These are phyloP conservation scores for Noctua janthe DNA, from an alignment of 2,888 invertebrate species.

Conservation along the genomic window DNA sequence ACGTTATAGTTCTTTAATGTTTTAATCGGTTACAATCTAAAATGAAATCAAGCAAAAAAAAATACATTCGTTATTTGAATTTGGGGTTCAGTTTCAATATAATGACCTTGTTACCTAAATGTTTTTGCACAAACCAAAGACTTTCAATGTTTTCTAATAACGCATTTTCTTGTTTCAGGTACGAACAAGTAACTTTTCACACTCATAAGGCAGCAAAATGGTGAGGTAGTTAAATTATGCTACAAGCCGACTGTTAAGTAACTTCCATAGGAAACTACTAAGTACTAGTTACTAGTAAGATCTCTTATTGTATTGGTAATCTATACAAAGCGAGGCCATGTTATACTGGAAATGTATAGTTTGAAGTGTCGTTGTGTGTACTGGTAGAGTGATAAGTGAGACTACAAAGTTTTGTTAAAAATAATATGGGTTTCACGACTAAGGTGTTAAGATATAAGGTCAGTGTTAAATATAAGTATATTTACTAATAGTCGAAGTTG, in stretches of 20 bases:
- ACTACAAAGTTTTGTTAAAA: neutral
- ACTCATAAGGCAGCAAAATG: neutral
- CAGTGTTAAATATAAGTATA: too few species aligned
- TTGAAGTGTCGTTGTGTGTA: too few species aligned
- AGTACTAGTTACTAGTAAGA: too few species aligned
- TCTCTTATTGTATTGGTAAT: too few species aligned
- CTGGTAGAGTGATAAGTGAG: neutral
- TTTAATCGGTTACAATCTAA: too few species aligned
- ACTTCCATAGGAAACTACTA: neutral
- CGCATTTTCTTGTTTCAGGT: constrained; percentile 57
- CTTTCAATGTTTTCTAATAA: constrained; percentile 8
- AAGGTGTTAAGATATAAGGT: neutral
- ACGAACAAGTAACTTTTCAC: neutral
- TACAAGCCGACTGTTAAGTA: neutral
- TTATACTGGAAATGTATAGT: too few species aligned
- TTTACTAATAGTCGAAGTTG: neutral
- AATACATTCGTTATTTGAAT: neutral
- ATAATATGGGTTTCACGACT: neutral
- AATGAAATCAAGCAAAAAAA: neutral
- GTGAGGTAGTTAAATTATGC: neutral
- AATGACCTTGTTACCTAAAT: neutral
- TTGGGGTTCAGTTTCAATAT: neutral
- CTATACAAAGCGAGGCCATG: too few species aligned
- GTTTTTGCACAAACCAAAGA: neutral
- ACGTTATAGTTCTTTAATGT: too few species aligned